Conservation (phyloP, 2,113 vertebrate species). For the Tragulus kanchil region DNA sequence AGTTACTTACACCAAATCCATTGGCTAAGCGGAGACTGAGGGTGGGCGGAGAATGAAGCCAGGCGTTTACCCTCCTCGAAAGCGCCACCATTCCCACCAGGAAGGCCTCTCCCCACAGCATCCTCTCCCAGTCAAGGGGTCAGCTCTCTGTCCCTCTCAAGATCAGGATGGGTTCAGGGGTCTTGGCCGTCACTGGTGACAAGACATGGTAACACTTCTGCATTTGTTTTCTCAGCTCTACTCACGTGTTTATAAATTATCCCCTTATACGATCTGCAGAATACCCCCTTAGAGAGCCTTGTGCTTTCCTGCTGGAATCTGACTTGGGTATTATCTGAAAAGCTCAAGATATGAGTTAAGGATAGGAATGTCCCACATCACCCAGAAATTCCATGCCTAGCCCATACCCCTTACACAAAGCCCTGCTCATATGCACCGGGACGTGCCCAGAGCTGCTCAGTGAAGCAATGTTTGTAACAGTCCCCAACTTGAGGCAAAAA, state of each 20-base stretch:
- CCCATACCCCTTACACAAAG: background rate
- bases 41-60: background rate
- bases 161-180: background rate
- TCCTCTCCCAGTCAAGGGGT: background rate
- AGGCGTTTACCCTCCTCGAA: background rate
- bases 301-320: background rate
- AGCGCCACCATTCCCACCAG: background rate
- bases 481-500: background rate
- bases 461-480: background rate
- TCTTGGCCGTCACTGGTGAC: background rate
- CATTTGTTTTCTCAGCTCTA: background rate
- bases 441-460: background rate
- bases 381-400: background rate
- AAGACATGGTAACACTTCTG: background rate
- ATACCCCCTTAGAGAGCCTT: background rate
- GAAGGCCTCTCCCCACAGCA: background rate
- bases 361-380: background rate
- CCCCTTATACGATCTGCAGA: background rate
- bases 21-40: background rate
- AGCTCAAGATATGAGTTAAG: background rate
- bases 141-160: background rate
- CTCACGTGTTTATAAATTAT: background rate
- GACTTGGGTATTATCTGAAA: background rate
- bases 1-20: conserved; percentile 3
- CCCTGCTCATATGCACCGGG: background rate